phyloP scores from a whole-genome alignment of 2,797 vertebrate species.

The Sternarchorhynchus goeldii region DNA sequence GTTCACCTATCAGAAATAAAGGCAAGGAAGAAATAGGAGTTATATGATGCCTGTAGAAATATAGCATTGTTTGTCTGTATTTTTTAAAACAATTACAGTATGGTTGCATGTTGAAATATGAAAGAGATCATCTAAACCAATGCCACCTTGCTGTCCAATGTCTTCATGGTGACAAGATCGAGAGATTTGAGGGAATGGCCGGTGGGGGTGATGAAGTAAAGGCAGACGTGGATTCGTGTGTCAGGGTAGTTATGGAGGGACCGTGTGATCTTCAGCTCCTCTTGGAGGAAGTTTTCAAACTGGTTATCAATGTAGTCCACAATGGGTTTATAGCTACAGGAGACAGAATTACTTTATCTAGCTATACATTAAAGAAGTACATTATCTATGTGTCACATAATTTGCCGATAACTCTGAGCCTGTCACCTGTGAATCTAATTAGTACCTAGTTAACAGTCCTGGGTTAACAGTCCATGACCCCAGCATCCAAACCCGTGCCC shows the following conservation, averaged over 20 bases:
- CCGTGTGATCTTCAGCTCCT: constrained; percentile 94
- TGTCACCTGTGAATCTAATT: not conserved
- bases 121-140: not conserved
- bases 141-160: constrained; percentile 93
- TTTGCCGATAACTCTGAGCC: not conserved
- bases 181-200: constrained; percentile 95
- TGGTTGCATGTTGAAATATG: not conserved
- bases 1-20: constrained; percentile 81
- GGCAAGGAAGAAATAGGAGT: not conserved
- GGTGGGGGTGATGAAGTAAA: constrained; percentile 95
- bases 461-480: no score
- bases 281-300: constrained; percentile 94
- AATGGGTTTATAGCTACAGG: constrained; percentile 91
- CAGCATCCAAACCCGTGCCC: no score
- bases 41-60: not conserved
- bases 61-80: not conserved
- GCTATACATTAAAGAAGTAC: no score
- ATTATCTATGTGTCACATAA: not conserved
- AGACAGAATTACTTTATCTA: not conserved
- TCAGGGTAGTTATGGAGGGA: constrained; percentile 90
- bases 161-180: constrained; percentile 98
- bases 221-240: constrained; percentile 91
- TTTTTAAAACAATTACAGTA: not conserved
- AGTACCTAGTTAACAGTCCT: no score
- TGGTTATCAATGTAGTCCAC: constrained; percentile 95